phyloP scores from a whole-genome alignment of 23 tunicate species.

The Botrylloides violaceus region DNA sequence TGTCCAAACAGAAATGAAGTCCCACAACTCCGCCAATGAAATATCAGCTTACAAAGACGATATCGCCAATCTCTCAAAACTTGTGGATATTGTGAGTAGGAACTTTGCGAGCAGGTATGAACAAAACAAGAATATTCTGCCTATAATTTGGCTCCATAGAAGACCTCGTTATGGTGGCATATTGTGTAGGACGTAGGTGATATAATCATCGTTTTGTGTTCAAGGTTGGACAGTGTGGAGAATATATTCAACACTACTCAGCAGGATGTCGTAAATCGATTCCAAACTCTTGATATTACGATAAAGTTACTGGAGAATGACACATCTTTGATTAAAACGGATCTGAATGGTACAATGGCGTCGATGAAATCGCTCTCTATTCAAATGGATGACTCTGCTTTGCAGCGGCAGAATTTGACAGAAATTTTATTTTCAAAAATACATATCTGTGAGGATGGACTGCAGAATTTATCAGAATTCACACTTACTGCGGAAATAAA shows the following conservation, averaged over 20 bases:
- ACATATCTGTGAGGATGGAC: background rate
- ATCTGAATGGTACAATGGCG: background rate
- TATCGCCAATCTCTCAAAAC: background rate
- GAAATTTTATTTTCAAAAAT: background rate
- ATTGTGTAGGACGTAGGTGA: background rate
- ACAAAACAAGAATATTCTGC: background rate
- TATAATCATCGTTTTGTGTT: background rate
- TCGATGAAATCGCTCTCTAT: too few relatives aligned
- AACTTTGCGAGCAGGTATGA: background rate
- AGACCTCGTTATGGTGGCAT: too few relatives aligned
- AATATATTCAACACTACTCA: background rate
- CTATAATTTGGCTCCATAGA: too few relatives aligned
- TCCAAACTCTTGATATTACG: background rate
- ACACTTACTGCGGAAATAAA: background rate
- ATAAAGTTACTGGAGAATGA: background rate
- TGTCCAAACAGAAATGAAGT: background rate
- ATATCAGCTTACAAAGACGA: background rate
- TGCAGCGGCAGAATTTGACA: background rate
- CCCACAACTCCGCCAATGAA: background rate
- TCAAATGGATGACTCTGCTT: background rate
- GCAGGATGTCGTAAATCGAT: background rate
- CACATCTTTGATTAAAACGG: too few relatives aligned
- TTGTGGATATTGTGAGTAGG: background rate
- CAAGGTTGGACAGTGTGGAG: background rate
- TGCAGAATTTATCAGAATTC: background rate